Evolutionary conservation across 1,140 invertebrate genomes (phyloP).

Genomic region (Caenorhabditis latens): DNA sequence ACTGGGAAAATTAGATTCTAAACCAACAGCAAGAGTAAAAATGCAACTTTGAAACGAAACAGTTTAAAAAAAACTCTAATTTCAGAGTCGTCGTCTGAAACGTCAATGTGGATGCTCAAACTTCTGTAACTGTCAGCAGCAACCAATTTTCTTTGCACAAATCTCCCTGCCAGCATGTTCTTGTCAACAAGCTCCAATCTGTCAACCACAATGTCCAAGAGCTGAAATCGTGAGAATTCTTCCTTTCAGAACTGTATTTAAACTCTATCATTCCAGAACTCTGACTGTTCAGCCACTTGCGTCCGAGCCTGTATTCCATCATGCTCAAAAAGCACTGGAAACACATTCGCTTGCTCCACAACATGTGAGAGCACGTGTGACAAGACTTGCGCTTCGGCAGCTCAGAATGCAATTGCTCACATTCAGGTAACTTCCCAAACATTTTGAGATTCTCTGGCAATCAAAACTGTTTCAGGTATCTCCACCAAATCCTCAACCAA

Average conservation of each 20-base stretch:
- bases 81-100: conserved; percentile 47
- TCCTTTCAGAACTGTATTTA: neutral
- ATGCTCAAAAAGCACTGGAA: conserved; percentile 41
- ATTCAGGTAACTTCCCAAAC: conserved; percentile 3
- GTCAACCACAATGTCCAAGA: conserved; percentile 55
- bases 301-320: conserved; percentile 52
- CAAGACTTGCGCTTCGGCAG: conserved; percentile 45
- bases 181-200: conserved; percentile 55
- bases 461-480: neutral
- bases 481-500: conserved; percentile 47
- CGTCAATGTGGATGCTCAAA: conserved; percentile 57
- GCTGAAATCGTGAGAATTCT: conserved; percentile 39
- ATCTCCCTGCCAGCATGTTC: conserved; percentile 50
- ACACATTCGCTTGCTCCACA: conserved; percentile 29
- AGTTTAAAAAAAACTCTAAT: too few species aligned
- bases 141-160: conserved; percentile 43
- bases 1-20: too few species aligned
- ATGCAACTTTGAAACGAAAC: too few species aligned
- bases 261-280: conserved; percentile 13
- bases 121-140: conserved; percentile 58
- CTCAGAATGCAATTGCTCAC: conserved; percentile 35
- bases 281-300: conserved; percentile 53
- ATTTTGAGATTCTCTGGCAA: neutral
- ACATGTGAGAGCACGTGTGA: conserved; percentile 52
- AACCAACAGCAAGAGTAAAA: too few species aligned